Evolutionary conservation across 35 echinoderm and acorn worm species (phyloP), one percentile per base, ranked within the genome.

Genomic region (Nesometra sesokonis): DNA sequence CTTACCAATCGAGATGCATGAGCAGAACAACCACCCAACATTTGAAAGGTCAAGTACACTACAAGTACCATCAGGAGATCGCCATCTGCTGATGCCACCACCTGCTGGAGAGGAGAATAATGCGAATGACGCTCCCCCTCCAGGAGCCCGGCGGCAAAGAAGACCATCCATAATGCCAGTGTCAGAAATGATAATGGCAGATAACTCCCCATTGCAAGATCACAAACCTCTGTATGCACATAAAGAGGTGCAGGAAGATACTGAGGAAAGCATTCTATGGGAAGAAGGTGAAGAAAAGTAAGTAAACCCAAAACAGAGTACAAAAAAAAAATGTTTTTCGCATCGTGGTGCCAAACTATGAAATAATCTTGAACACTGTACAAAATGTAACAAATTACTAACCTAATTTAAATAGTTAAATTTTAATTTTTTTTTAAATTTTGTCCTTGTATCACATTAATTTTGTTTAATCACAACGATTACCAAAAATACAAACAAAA

Each of bases 101-200:
- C 34, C 81, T 38, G 81, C n/a, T 8, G 78, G 82, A 13, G 82
- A 85, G 5, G 79, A 57, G 78, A 31, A 27, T 31, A 32, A 32
- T 30, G 34, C 79, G 23, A 80, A 84, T 29, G 83, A 85, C 31
- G 82, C 36, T 3, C 76, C 77, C 17, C 91, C 43, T 23, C 77
- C 38, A 23, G 36, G 57, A 37, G 86, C 88, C 34, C 83, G 88
- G 19, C 85, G 84, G 36, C 80, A 83, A 35, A 47, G 91, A 35
- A 84, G 96, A 31, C 90, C 96, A 17, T 94, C 92, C 34, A 99
- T 99, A 88, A 92, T 99, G 96, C 96, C 96, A 0, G 96, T 99
- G 11, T 86, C 89, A 57, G 96, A 99, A 81, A 91, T 90, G 27
- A 99, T 99, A 90, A 94, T 93, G 0, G 94, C 96, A 3, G 96